These are phyloP conservation scores for Zophobas atratus DNA, from an alignment of 1,140 invertebrate species.

Conservation along the genomic window DNA sequence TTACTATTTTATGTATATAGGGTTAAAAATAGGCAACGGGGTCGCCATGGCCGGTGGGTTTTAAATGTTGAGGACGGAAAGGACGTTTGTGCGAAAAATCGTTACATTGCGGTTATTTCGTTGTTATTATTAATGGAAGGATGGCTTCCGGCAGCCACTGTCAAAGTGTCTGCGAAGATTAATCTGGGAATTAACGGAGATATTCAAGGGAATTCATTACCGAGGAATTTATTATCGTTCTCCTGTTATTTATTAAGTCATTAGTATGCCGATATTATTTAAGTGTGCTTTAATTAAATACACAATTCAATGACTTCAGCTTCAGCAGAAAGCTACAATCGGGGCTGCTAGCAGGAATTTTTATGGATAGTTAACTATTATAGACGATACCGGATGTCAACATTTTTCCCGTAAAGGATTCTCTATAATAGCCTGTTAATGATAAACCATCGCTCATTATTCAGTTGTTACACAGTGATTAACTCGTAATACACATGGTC, in stretches of 20 bases:
- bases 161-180: background rate
- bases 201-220: background rate
- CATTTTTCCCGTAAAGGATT: no score
- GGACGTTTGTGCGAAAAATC: background rate
- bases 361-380: no score
- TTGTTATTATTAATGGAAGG: background rate
- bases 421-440: no score
- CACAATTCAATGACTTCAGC: background rate
- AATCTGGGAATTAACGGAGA: background rate
- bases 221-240: background rate
- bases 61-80: slow-evolving; percentile 16
- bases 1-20: background rate
- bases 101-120: background rate
- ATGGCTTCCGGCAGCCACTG: background rate
- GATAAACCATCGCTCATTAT: no score
- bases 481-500: no score
- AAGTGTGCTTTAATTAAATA: slow-evolving; percentile 6
- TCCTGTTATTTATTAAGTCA: background rate
- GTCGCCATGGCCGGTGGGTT: background rate
- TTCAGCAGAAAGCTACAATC: no score
- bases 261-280: slow-evolving; percentile 8
- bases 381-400: no score
- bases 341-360: no score
- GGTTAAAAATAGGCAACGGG: background rate
- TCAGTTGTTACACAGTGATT: no score